Base-by-base conservation (phyloP, 2,888 invertebrate species). In the Tetranychus truncatus region DNA sequence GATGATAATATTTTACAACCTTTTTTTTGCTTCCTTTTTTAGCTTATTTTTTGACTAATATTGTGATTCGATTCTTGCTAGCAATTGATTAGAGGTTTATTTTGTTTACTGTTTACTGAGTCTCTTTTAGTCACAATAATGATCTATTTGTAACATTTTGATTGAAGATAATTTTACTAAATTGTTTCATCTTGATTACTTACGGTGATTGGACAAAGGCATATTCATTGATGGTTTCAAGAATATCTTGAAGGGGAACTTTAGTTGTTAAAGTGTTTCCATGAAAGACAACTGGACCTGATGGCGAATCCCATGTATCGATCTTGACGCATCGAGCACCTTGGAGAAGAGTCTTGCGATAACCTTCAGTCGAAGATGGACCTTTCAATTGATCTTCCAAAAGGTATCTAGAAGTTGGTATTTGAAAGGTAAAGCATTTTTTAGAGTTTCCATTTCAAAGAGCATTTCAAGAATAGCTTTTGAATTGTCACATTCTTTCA, bases 241-340 rank as follows among this genome's bases (percentile, higher is more conserved):
- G 74, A 34, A 79, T 78, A 76, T 79, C 78, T 72, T 76, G 74
- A 76, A 83, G 81, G 72, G 82, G 80, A 73, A 86, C 82, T 79
- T 84, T 85, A 24, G 84, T 83, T n/a, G 85, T 85, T 66, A 85
- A 82, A 0, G 85, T 85, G 79, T 84, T 84, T 15, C 85, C 85
- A 80, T 86, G 85, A 80, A 83, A 86, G 24, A 87, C 83, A 71
- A 85, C 81, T 20, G 85, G 85, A 74, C 82, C 82, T 55, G 83
- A 82, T 7, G 82, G 81, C 11, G 85, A 85, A 79, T 87, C 86
- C 85, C 86, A 86, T 74, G 85, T 83, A 79, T 87, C 86, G 80
- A 87, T 86, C 79, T 85, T 85, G 9, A 85, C 79, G 80, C 84
- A 83, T 55, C 85, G 81, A 79, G 85, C 84, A 67, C 84, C 84